Percentiles rank a stretch among this genome's conserved stretches.
These are phyloP conservation scores for Sinocyclocheilus anophthalmus DNA, from an alignment of 2,113 vertebrate species.

Conservation along the genomic window DNA sequence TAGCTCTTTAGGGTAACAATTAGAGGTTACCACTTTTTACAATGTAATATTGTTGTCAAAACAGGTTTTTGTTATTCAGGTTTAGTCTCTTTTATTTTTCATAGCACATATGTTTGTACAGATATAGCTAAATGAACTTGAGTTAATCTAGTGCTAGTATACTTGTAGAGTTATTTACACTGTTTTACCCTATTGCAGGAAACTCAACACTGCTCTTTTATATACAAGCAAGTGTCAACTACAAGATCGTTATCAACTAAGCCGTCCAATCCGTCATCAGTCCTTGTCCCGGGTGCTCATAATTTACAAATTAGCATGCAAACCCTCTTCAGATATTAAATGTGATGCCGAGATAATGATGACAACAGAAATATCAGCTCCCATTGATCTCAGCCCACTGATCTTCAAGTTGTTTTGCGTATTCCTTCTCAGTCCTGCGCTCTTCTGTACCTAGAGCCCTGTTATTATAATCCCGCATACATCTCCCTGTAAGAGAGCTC, in stretches of 20 bases:
- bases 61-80: not conserved
- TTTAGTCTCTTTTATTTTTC: not conserved
- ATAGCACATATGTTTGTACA: not conserved
- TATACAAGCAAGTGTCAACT: not conserved
- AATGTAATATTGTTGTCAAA: too few species aligned
- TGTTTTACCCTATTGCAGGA: not conserved
- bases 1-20: too few species aligned
- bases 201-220: not conserved
- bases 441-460: constrained; percentile 36
- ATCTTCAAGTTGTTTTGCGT: constrained; percentile 24
- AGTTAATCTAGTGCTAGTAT: not conserved
- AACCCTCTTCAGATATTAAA: constrained; percentile 26
- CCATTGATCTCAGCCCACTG: constrained; percentile 36
- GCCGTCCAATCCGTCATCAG: not conserved
- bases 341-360: constrained; percentile 29
- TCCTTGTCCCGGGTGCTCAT: not conserved
- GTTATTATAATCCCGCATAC: constrained; percentile 40
- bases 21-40: too few species aligned
- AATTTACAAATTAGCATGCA: not conserved
- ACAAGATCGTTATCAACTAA: not conserved
- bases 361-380: constrained; percentile 38
- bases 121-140: not conserved
- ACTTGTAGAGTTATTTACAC: not conserved
- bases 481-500: constrained; percentile 31
- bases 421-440: not conserved